These are phyloP conservation scores for Crotalus adamanteus DNA, from an alignment of 2,797 vertebrate genomes.

Conservation along the genomic window DNA sequence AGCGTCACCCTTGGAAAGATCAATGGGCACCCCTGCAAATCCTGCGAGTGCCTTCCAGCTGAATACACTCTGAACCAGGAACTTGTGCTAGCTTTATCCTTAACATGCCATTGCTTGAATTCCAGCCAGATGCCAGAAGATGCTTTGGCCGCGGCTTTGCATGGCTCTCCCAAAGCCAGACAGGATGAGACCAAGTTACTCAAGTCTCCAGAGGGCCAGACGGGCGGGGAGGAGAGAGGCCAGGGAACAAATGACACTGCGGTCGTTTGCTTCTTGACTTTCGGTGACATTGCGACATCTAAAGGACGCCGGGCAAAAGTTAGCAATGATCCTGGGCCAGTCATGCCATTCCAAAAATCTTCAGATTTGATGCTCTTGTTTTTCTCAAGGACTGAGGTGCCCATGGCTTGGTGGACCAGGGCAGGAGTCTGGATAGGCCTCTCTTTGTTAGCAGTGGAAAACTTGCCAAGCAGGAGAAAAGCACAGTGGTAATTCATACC, in stretches of 20 bases:
- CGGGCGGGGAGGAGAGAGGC: not conserved
- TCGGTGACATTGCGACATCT: slow-evolving; percentile 48
- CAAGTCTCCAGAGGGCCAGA: not conserved
- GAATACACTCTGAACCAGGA: not conserved
- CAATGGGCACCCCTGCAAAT: fast-evolving
- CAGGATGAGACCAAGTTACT: slow-evolving; percentile 23
- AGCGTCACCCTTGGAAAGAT: not conserved
- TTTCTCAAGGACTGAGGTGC: not conserved
- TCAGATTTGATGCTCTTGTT: not conserved
- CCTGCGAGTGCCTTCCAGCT: not conserved
- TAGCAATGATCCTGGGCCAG: fast-evolving
- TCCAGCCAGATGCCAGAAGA: not conserved
- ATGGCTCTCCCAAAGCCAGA: not conserved
- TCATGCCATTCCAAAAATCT: not conserved
- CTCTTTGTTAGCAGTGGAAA: not conserved
- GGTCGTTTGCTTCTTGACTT: not conserved
- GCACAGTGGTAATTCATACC: too few species aligned
- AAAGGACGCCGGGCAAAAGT: slow-evolving; percentile 20
- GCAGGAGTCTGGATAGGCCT: not conserved
- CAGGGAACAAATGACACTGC: not conserved
- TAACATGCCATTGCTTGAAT: not conserved
- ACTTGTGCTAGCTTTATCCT: not conserved
- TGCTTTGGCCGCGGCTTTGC: not conserved
- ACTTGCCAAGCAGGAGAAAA: not conserved
- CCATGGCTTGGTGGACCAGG: not conserved